These are phyloP conservation scores for Trachythela sp. DNA, from an alignment of 64 coral and sea anemone species.

Conservation along the genomic window DNA sequence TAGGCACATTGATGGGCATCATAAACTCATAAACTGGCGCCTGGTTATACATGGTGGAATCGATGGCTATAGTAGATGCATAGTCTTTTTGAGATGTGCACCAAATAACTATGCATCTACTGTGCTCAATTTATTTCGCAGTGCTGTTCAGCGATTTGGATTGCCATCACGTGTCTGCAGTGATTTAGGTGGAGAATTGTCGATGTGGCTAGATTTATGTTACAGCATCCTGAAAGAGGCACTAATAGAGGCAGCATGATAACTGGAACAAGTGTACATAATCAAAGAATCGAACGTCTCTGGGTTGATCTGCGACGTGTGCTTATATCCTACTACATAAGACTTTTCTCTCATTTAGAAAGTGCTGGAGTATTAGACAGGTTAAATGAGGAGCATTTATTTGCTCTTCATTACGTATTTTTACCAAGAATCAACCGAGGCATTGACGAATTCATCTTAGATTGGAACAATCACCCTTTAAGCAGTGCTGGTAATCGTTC, in stretches of 20 bases:
- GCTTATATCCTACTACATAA: constrained; percentile 7
- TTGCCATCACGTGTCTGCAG: constrained; percentile 9
- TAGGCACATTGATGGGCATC: constrained; percentile 58
- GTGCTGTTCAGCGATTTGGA: constrained; percentile 25
- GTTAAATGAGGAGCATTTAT: background rate
- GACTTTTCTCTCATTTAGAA: constrained; percentile 26
- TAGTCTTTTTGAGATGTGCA: constrained; percentile 20
- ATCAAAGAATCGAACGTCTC: constrained; percentile 19
- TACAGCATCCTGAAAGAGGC: constrained; percentile 23
- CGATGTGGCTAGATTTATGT: constrained; percentile 27
- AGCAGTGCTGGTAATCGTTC: constrained; percentile 18
- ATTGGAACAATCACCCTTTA: constrained; percentile 19
- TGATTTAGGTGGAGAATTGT: constrained; percentile 38
- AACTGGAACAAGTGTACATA: constrained; percentile 16
- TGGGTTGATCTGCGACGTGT: background rate
- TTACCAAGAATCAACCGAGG: constrained; percentile 19
- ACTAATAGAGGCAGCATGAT: constrained; percentile 23
- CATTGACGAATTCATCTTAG: constrained; percentile 18
- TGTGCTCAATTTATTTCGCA: background rate
- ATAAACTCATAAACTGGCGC: constrained; percentile 41
- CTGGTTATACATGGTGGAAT: constrained; percentile 31
- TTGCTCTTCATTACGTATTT: constrained; percentile 24
- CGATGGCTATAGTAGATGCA: constrained; percentile 31
- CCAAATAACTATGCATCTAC: constrained; percentile 24
- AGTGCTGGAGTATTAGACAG: background rate